Evolutionary conservation across 2,888 invertebrate species (phyloP).

Genomic region (Epinotia demarniana): DNA sequence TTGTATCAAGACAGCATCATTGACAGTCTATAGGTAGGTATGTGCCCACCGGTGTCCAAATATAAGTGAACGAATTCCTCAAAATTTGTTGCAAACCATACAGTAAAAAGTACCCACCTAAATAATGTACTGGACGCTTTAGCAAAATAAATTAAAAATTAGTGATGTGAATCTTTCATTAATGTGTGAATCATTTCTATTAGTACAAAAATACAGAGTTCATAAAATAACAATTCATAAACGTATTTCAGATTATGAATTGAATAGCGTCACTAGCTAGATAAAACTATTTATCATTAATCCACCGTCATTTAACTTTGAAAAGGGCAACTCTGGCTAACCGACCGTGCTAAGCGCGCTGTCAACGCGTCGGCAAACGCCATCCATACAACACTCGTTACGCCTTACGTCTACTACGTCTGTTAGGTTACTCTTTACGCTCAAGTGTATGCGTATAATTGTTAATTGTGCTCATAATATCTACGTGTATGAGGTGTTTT

Average conservation of each 20-base stretch:
- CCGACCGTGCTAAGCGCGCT: conserved; percentile 43
- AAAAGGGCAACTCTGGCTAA: conserved; percentile 34
- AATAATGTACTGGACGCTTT: too few relatives aligned
- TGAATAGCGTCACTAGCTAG: background rate
- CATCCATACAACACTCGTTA: conserved; percentile 9
- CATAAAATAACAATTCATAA: background rate
- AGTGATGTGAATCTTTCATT: too few relatives aligned
- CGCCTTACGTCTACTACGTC: conserved; percentile 25
- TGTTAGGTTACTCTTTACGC: conserved; percentile 9
- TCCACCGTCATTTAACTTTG: conserved; percentile 18
- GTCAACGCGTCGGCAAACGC: conserved; percentile 41
- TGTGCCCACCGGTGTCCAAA: too few relatives aligned
- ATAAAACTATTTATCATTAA: conserved; percentile 24
- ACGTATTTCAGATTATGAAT: background rate
- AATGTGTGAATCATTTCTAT: too few relatives aligned
- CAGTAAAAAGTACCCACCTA: too few relatives aligned
- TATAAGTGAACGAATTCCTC: too few relatives aligned
- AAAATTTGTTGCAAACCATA: too few relatives aligned
- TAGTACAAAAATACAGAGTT: background rate
- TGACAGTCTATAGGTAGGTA: too few relatives aligned
- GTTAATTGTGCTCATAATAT: conserved; percentile 15
- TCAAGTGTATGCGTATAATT: conserved; percentile 18
- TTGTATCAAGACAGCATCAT: too few relatives aligned
- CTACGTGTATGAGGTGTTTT: background rate
- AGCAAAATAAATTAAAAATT: too few relatives aligned